Evolutionary conservation across 2,888 invertebrate species (phyloP), one percentile per base, ranked within the genome.

Genomic region (Lithodes maja): DNA sequence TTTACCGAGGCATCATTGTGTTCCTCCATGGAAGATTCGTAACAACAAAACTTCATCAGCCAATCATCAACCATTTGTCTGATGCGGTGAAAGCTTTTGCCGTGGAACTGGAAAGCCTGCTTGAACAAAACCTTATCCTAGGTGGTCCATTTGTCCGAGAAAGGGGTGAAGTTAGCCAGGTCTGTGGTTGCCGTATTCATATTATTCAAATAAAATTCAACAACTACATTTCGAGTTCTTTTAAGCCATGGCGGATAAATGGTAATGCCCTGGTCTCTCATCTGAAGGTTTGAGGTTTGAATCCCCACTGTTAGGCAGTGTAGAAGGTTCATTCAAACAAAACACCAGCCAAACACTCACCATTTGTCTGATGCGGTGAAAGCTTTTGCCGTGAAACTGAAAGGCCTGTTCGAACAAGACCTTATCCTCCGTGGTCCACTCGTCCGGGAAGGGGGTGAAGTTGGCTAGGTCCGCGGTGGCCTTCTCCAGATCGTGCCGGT

Each of bases 91-190:
- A 99, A 99, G 94, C 98, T 98, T 95, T 99, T 99, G 82, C 99
- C 99, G 94, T 99, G 99, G 94, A 98, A 99, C 93, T 98, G 98
- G 94, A 99, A 99, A 68, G 99, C 99, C 94, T 99, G 99, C 93
- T 99, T 99, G 94, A 99, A 99, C 15, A 99, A 94, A 82, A 99
- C 98, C 95, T 99, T 99, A 93, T 99, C 99, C 94, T 99, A 99
- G 0, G 98, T 97, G 1, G 98, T 98, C 99, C 99, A 99, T 93
- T 99, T 99, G 94, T 99, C 99, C 15, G 99, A 99, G 93, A 98
- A 98, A 0, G 99, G 99, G 89, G 98, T 98, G 93, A 99, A 99
- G 94, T 99, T 99, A 1, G 98, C 97, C 93, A 99, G 95, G 93
- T 99, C 99, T 94, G 97, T 95, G 49, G 98, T 96, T 5, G 99